Percentiles rank a stretch among this genome's conserved stretches.
Conservation (phyloP, 2,797 vertebrate species). For the Premnoplex brunnescens region DNA sequence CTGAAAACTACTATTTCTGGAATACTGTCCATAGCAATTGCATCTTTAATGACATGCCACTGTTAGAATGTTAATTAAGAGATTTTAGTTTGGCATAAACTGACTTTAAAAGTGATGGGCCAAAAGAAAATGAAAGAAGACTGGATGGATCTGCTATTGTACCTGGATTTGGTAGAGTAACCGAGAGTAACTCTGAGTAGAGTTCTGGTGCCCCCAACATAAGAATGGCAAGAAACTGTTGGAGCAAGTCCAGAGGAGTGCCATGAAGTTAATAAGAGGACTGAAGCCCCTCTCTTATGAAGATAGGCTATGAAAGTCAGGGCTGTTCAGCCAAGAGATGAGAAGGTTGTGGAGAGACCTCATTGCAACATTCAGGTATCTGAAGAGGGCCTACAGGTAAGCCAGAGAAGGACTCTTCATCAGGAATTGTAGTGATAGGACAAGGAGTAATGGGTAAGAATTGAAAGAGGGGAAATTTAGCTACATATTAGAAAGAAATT, state of each 20-base stretch:
- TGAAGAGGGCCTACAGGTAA: not conserved
- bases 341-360: not conserved
- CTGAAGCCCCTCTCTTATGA: not conserved
- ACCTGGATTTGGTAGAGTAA: not conserved
- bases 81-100: not conserved
- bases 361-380: not conserved
- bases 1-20: not conserved
- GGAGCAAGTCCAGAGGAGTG: not conserved
- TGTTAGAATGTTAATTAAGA: not conserved
- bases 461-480: not conserved
- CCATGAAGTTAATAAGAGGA: fast-evolving
- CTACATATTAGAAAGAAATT: not conserved
- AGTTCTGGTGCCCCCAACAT: not conserved
- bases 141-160: not conserved
- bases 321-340: not conserved
- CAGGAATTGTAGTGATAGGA: not conserved
- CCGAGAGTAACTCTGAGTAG: too few relatives aligned
- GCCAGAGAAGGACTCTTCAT: not conserved
- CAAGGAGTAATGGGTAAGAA: not conserved
- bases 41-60: not conserved
- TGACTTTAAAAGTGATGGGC: not conserved
- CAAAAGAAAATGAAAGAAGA: not conserved
- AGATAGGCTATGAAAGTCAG: not conserved
- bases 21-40: not conserved
- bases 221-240: not conserved